phyloP scores from a whole-genome alignment of 1,140 invertebrate species.

The Mizuhopecten yessoensis region DNA sequence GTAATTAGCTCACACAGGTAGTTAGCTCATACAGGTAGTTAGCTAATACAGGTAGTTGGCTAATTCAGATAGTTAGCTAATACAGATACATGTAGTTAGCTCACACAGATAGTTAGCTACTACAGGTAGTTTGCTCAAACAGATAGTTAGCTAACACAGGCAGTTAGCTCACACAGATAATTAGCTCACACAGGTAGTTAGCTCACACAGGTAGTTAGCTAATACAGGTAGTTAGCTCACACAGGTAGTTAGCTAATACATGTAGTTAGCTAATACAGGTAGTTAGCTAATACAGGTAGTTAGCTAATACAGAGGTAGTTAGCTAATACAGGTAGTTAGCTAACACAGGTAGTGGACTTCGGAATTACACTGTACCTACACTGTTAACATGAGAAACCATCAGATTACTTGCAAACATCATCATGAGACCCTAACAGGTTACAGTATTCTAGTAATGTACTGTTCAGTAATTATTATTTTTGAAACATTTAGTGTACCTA shows the following conservation, averaged over 20 bases:
- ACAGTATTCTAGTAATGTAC: no score
- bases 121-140: not conserved
- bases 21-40: not conserved
- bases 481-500: no score
- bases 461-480: no score
- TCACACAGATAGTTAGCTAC: no score
- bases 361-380: no score
- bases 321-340: not conserved
- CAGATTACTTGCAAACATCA: no score
- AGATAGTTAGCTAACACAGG: not conserved
- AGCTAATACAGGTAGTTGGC: not conserved
- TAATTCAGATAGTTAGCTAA: not conserved
- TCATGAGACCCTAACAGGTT: no score
- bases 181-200: not conserved
- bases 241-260: no score
- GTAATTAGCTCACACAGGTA: not conserved
- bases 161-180: not conserved
- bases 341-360: not conserved
- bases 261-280: not conserved
- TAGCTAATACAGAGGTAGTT: no score
- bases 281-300: no score
- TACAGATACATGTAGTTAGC: not conserved
- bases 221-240: not conserved
- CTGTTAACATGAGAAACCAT: no score
- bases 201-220: not conserved